Evolutionary conservation across 2,797 vertebrate genomes (phyloP), one percentile per base, ranked within the genome.

Genomic region (Microctenopoma stevenorrisi): DNA sequence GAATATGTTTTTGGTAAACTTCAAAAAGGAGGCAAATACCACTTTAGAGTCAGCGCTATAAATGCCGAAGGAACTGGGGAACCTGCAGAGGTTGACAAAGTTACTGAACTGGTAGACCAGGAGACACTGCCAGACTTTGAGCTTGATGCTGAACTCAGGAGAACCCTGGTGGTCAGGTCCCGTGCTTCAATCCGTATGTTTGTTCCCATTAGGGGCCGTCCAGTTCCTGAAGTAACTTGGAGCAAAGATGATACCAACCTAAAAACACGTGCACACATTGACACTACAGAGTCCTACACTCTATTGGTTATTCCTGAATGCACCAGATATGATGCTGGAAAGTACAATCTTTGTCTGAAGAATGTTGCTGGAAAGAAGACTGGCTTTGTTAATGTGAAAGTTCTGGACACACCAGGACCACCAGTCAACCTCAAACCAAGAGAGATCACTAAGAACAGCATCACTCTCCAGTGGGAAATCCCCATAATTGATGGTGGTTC

Each of bases 401-500:
- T 99, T 84, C 90, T 99, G 81, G 98, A 99, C 89, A 96, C 98
- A 18, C 98, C 98, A 74, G 98, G 98, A 59, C 97, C 98, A 13
- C 97, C 98, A 82, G 91, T 96, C 66, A 96, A 99, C 80, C 92
- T 99, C 56, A 96, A 95, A 85, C 96, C 97, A 57, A 96, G 96
- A 86, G 97, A 99, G 88, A 95, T 99, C 88, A 97, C 94, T 14
- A 99, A 96, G 79, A 96, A 96, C 61, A 96, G 95, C 77, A 96
- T 99, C 78, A 98, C 95, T 28, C 92, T 99, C 35, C 97, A 99
- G 35, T 99, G 98, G 98, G 98, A 99, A 90, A 96, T 98, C 81
- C 98, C 98, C 81, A 94, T 99, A 62, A 97, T 99, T 69, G 98
- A 99, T 65, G 98, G 98, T 3, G 98, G 98, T 62, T 99, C 98